Evolutionary conservation across 2,797 vertebrate species (phyloP), one percentile per base, ranked within the genome.

Genomic region (Cacajao melanocephalus): DNA sequence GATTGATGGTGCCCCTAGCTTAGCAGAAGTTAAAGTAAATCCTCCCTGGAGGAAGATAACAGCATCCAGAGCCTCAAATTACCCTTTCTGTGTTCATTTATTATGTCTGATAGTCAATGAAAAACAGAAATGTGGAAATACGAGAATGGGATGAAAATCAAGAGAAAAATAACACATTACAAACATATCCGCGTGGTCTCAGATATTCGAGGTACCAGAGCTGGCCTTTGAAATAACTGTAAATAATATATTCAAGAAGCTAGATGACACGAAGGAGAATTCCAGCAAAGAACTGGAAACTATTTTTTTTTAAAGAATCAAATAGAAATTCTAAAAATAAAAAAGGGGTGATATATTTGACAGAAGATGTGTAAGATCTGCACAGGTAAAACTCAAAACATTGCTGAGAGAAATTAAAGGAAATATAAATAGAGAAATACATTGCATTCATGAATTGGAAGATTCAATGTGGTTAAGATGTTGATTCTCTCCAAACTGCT

Each of bases 301-400:
- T 93, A 83, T 44, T 44, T 44, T 44, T 44, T 44, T 44, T 44
- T 8, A 44, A 70, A 79, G 48, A 73, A 84, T 95, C 73, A 89
- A 94, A 87, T 90, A 44, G 80, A 91, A 92, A 94, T 95, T 93
- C 92, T 93, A 87, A 96, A 96, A 85, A 26, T 85, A 58, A 93
- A 89, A 73, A 72, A 61, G 48, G 79, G 48, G 41, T 78, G 73
- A 89, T 92, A 96, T 76, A 93, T 87, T 82, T 94, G 94, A 96
- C 73, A 94, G 55, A 92, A 95, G 81, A 92, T 86, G 46, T 87
- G 30, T 36, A 88, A 95, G 73, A 70, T 61, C 17, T n/a, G 50
- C 86, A 76, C 73, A 13, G 36, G 41, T 87, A 70, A 89, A 95
- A 92, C 52, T 86, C 48, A 67, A 91, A 72, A 92, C 44, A 50